Conservation (phyloP, 1,140 invertebrate genomes). For the Anastrepha ludens region DNA sequence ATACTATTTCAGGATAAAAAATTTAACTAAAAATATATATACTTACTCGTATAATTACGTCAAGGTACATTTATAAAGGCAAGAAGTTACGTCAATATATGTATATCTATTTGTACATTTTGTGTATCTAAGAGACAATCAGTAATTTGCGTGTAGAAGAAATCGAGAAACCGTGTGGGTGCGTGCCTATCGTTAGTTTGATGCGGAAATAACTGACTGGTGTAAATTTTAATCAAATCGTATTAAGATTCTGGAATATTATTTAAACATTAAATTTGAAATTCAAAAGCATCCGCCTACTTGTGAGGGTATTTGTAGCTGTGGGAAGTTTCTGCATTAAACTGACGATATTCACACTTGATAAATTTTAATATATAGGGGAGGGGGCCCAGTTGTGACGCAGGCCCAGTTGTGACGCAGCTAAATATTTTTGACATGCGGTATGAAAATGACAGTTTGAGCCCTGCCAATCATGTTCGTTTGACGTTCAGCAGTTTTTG, state of each 20-base stretch:
- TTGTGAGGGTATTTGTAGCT: not conserved
- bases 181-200: not conserved
- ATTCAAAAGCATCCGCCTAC: not conserved
- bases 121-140: constrained; percentile 40
- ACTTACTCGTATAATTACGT: not conserved
- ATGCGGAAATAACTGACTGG: not conserved
- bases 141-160: constrained; percentile 10
- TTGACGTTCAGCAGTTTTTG: too few relatives aligned
- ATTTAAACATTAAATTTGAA: not conserved
- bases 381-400: too few relatives aligned
- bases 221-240: not conserved
- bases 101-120: constrained; percentile 45
- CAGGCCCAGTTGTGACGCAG: too few relatives aligned
- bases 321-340: not conserved
- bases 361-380: constrained; percentile 30
- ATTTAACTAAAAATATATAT: constrained; percentile 15
- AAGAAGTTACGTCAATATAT: constrained; percentile 1
- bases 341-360: not conserved
- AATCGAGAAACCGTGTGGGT: not conserved
- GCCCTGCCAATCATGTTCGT: too few relatives aligned
- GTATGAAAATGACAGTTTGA: too few relatives aligned
- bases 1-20: not conserved
- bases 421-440: too few relatives aligned
- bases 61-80: constrained; percentile 1
- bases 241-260: not conserved